phyloP scores from a whole-genome alignment of 2,797 vertebrate species.

The Lepilemur ruficaudatus region DNA sequence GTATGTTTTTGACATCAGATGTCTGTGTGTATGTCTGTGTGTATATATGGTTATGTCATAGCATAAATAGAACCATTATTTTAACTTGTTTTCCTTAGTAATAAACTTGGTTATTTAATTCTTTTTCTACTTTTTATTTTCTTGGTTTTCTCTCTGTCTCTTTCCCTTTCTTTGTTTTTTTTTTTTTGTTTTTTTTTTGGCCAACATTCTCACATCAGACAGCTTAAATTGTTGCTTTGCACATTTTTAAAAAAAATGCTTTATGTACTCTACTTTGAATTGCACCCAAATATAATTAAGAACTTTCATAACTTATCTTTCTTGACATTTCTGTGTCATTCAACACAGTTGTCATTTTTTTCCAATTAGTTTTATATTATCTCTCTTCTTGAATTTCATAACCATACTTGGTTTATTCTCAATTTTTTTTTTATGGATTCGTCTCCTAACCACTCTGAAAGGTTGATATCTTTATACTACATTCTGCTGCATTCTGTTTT shows the following conservation, averaged over 20 bases:
- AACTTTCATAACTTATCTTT: not conserved
- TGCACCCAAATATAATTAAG: not conserved
- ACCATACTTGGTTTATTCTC: not conserved
- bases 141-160: not conserved
- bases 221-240: not conserved
- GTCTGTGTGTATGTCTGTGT: not conserved
- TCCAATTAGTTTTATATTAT: not conserved
- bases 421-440: not conserved
- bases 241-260: not conserved
- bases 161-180: not conserved
- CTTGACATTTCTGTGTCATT: not conserved
- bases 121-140: not conserved
- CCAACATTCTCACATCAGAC: not conserved
- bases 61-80: not conserved
- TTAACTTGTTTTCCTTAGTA: not conserved
- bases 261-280: not conserved
- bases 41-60: not conserved
- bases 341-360: not conserved
- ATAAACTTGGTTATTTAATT: not conserved
- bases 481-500: not conserved
- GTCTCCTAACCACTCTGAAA: not conserved
- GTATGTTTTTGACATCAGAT: not conserved
- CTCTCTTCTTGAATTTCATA: not conserved
- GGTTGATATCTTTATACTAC: not conserved
- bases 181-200: not conserved